Percentiles rank a stretch among this genome's conserved stretches.
phyloP scores from a whole-genome alignment of 2,113 vertebrate species.

The Eolophus roseicapilla region DNA sequence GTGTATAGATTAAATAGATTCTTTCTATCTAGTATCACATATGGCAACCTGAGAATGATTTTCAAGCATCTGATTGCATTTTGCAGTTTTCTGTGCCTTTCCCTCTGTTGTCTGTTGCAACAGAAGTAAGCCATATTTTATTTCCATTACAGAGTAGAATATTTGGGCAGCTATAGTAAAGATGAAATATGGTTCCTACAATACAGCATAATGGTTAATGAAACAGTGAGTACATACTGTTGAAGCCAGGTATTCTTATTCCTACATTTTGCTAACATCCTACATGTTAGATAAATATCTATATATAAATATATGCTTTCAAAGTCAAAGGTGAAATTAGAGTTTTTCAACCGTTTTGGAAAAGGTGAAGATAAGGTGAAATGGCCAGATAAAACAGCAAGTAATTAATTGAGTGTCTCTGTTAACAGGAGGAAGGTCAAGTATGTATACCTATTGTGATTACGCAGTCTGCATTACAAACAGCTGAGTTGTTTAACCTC shows the following conservation, averaged over 20 bases:
- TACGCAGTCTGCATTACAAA: constrained; percentile 68
- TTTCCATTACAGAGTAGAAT: background rate
- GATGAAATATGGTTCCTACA: background rate
- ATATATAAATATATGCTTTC: background rate
- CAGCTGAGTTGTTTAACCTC: constrained; percentile 57
- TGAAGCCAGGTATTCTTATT: background rate
- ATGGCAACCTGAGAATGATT: background rate
- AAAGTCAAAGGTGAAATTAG: constrained; percentile 64
- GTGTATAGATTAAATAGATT: background rate
- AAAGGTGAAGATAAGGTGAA: constrained; percentile 67
- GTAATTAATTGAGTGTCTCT: constrained; percentile 78
- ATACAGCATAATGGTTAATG: background rate
- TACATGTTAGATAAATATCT: constrained; percentile 23
- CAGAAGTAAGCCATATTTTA: background rate
- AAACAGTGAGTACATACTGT: background rate
- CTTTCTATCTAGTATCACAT: background rate
- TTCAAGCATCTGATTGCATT: background rate
- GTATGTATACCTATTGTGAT: constrained; percentile 47
- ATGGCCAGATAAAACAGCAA: constrained; percentile 66
- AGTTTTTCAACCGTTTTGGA: constrained; percentile 56
- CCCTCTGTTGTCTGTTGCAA: background rate
- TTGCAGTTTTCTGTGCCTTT: background rate
- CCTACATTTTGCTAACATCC: constrained; percentile 12
- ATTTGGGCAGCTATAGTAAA: background rate
- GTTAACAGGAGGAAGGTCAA: constrained; percentile 76